Percentiles rank a stretch among this genome's conserved stretches.
These are phyloP conservation scores for Andrena bicolor DNA, from an alignment of 2,888 invertebrate genomes.

Conservation along the genomic window DNA sequence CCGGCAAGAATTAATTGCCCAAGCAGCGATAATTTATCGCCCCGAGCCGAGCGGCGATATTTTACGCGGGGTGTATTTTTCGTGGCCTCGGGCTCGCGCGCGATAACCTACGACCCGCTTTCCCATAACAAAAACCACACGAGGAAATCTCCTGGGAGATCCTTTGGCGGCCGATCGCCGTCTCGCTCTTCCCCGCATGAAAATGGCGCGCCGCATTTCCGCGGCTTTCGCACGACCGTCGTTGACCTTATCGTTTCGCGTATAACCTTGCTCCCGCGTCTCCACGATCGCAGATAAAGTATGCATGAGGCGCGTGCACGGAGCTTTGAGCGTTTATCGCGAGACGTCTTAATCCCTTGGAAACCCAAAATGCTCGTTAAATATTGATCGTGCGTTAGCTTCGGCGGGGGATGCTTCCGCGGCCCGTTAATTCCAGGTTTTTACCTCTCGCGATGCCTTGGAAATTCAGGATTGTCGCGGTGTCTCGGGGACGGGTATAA, in stretches of 20 bases:
- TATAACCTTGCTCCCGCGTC: constrained; percentile 28
- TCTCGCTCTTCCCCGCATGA: not conserved
- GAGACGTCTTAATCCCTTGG: constrained; percentile 34
- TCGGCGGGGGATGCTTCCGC: not conserved
- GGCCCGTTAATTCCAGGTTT: constrained; percentile 7
- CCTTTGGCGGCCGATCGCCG: constrained; percentile 1
- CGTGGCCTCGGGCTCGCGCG: constrained; percentile 44
- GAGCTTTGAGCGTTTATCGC: constrained; percentile 29
- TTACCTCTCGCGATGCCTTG: not conserved
- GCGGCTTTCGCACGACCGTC: constrained; percentile 28
- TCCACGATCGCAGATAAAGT: constrained; percentile 44
- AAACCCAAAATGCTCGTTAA: constrained; percentile 24
- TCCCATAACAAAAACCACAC: constrained; percentile 36
- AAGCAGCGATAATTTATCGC: constrained; percentile 66
- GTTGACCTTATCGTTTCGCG: constrained; percentile 42
- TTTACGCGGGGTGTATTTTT: constrained; percentile 63
- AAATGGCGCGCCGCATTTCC: constrained; percentile 17
- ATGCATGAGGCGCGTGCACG: constrained; percentile 22
- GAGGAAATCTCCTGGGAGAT: constrained; percentile 25
- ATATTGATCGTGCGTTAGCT: constrained; percentile 22
- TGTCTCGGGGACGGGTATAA: not conserved
- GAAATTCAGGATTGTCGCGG: not conserved
- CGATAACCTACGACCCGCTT: constrained; percentile 64
- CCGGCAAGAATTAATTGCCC: constrained; percentile 68
- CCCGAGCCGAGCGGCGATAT: constrained; percentile 58